phyloP scores from a whole-genome alignment of 1,140 invertebrate species.

The Xylocopa sonorina region DNA sequence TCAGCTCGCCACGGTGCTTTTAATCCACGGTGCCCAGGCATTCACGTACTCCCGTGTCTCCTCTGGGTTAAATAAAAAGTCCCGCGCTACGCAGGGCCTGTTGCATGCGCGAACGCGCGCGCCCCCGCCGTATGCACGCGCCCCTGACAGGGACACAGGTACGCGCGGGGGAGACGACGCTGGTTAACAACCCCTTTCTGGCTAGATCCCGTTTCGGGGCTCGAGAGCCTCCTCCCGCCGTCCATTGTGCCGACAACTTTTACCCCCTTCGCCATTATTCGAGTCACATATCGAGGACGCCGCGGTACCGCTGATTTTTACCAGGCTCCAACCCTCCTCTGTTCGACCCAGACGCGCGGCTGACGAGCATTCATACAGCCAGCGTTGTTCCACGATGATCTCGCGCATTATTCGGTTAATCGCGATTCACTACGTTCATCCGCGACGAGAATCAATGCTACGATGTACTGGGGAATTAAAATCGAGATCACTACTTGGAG shows the following conservation, averaged over 20 bases:
- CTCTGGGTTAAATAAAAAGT: conserved; percentile 74
- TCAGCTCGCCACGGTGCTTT: conserved; percentile 70
- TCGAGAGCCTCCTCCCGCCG: conserved; percentile 61
- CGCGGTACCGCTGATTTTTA: conserved; percentile 56
- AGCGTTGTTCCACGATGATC: neutral
- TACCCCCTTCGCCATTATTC: conserved; percentile 60
- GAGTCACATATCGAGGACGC: conserved; percentile 66
- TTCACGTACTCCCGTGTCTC: conserved; percentile 77
- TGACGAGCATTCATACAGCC: conserved; percentile 29
- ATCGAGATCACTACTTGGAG: too few species aligned
- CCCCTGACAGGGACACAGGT: conserved; percentile 13
- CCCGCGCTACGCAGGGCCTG: conserved; percentile 63
- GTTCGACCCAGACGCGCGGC: conserved; percentile 14
- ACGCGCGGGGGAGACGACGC: neutral
- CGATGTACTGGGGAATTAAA: too few species aligned
- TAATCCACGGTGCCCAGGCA: conserved; percentile 77
- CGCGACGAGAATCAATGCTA: too few species aligned
- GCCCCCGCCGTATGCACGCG: conserved; percentile 12
- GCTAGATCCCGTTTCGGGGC: conserved; percentile 68
- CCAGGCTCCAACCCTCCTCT: conserved; percentile 38
- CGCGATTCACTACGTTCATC: neutral
- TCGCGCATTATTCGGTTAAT: neutral
- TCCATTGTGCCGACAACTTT: conserved; percentile 59
- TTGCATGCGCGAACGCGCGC: conserved; percentile 65
- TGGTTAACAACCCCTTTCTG: conserved; percentile 59